Evolutionary conservation across 2,113 vertebrate genomes (phyloP), one percentile per base, ranked within the genome.

Genomic region (Neomonachus schauinslandi): DNA sequence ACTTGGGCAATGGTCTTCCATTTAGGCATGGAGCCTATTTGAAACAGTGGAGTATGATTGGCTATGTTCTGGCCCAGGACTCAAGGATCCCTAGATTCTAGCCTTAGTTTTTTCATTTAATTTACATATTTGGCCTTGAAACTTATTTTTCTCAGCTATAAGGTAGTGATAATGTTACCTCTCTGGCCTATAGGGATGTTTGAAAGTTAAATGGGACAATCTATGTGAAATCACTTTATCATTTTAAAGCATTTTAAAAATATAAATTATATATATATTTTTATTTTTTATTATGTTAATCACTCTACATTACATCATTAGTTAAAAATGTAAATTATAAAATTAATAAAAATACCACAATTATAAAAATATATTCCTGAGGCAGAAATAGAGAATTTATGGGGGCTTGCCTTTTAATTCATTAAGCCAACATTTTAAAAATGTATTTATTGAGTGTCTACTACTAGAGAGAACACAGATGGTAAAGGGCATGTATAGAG

Each of bases 131-230:
- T 92, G 89, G 86, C 59, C 65, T 96, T 83, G 71, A 93, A 95
- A 63, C 39, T 95, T 95, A 83, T 31, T 96, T 97, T 94, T 98
- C 61, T 95, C 80, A 87, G 42, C 19, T 94, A 69, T 84, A 84
- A 94, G 13, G 7, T 39, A 87, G 59, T 89, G 74, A 57, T 86
- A 81, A 89, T 96, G 16, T 97, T 95, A 91, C 24, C 5, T 92
- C 1, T 26, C 22, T 89, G 22, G 39, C 6, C 19, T 97, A 55
- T n/a, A 59, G 63, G 63, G 3, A 61, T 89, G 31, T n/a, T 94
- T 83, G 21, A 59, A 3, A 9, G 46, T 57, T 93, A 93, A 57
- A 42, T 76, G 86, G 55, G 42, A 71, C 4, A 80, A 10, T 81
- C 26, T 63, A 51, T 53, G 21, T 89, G 83, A 97, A 93, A 95